Evolutionary conservation across 2,113 vertebrate species (phyloP), one percentile per base, ranked within the genome.

Genomic region (Scatophagus argus): DNA sequence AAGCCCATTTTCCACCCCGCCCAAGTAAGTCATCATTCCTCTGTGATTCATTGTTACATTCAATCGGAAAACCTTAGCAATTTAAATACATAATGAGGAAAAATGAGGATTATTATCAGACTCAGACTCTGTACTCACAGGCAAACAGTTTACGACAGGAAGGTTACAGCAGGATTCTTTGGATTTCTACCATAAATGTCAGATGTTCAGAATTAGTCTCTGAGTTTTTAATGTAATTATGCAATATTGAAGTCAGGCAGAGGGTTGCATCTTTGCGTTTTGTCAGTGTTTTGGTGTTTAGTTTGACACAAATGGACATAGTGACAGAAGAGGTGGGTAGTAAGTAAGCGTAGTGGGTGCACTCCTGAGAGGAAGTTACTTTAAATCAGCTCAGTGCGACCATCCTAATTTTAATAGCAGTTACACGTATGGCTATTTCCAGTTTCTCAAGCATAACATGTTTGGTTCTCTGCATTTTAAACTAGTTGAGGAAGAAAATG

Each of bases 161-260:
- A 27, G 21, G 27, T 49, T 74, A 23, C 66, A 44, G 23, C 6
- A 25, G 47, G 23, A 41, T 34, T 55, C 10, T 74, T 49, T 70
- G 71, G 58, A 79, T 83, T 58, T 74, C 32, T 55, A 73, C 49
- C 56, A 61, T 21, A 46, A 43, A 34, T 80, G 65, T 78, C 75
- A 86, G 51, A 84, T 85, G 82, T 66, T 85, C 27, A 67, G 41
- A 70, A 74, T 86, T 76, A 72, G 58, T 67, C 71, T 62, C 67
- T 16, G 16, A 51, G 55, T 58, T 80, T 67, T 46, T 73, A 67
- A 82, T 82, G 6, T 36, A 32, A 80, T 91, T 80, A 74, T 63
- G 38, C 64, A 10, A 79, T 82, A 82, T 79, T 83, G 52, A 87
- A 87, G 66, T 83, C 76, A 90, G 77, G 61, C 75, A 49, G 47